Conservation (phyloP, 1,140 invertebrate species). For the Caerostris darwini region DNA sequence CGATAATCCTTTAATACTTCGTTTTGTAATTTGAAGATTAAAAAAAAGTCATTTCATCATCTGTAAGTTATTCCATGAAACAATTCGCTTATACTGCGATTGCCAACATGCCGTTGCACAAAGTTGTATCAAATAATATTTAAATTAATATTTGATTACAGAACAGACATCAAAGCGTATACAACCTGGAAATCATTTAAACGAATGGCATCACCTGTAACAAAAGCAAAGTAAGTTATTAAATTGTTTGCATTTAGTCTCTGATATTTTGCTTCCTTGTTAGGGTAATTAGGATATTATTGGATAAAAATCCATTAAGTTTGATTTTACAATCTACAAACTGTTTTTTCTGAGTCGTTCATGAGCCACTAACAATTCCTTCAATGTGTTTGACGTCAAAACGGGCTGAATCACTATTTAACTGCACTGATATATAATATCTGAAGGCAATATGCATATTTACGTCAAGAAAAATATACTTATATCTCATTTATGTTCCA, state of each 20-base stretch:
- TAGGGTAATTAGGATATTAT: not conserved
- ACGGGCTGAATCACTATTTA: not conserved
- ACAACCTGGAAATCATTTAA: not conserved
- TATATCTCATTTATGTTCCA: not conserved
- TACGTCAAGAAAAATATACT: not conserved
- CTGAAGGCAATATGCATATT: not conserved
- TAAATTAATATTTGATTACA: conserved; percentile 14
- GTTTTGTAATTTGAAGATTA: no score
- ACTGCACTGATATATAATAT: not conserved
- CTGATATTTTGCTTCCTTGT: not conserved
- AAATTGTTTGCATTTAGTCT: not conserved
- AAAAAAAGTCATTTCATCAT: no score
- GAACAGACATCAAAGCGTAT: not conserved
- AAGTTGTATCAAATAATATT: not conserved
- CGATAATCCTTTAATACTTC: no score
- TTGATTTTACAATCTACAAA: not conserved
- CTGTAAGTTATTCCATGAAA: no score
- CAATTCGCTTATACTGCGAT: no score
- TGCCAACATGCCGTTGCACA: no score
- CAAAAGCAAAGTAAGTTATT: not conserved
- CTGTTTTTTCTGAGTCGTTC: not conserved
- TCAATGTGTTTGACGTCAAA: conserved; percentile 4
- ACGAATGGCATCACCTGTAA: not conserved
- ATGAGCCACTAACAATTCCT: not conserved
- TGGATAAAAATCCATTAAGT: not conserved